phyloP scores from a whole-genome alignment of 2,113 vertebrate genomes.

The Brachypodius melanocephalos region DNA sequence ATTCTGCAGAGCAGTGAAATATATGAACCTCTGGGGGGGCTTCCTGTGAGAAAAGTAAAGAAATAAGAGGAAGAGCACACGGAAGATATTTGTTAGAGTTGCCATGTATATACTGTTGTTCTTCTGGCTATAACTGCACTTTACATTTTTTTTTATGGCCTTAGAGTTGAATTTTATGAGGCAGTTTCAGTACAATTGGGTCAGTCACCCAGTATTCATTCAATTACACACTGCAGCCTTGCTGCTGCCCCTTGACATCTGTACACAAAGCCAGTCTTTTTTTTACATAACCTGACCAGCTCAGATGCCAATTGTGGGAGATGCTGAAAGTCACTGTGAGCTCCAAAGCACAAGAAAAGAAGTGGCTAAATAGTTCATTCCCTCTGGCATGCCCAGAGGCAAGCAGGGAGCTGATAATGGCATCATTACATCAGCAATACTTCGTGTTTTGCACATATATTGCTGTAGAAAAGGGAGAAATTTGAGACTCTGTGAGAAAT shows the following conservation, averaged over 20 bases:
- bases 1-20: background rate
- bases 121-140: slow-evolving; percentile 53
- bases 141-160: background rate
- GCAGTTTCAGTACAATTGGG: background rate
- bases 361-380: background rate
- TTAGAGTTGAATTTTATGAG: background rate
- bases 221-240: background rate
- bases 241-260: background rate
- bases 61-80: background rate
- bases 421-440: background rate
- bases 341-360: background rate
- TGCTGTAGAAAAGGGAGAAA: background rate
- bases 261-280: background rate
- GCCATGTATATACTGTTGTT: background rate
- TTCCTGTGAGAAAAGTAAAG: background rate
- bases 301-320: background rate
- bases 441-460: background rate
- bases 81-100: background rate
- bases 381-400: background rate
- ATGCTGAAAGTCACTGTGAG: background rate
- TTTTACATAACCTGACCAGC: slow-evolving; percentile 16
- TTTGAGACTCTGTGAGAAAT: background rate
- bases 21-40: background rate
- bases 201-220: slow-evolving; percentile 26
- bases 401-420: background rate